phyloP scores from a whole-genome alignment of 2,113 vertebrate genomes.

The Plectropomus leopardus region DNA sequence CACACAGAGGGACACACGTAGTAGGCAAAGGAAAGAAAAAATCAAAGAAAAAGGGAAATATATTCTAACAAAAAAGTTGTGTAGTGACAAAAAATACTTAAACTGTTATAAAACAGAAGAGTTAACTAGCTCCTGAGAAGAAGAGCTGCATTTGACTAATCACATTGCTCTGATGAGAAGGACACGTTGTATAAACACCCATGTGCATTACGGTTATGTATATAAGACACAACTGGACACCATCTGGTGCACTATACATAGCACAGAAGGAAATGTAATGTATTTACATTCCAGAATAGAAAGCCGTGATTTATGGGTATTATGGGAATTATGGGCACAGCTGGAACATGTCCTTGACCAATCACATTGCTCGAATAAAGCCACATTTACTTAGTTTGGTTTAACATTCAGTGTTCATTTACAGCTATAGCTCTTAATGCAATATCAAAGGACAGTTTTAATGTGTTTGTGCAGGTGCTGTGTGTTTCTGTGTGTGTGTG shows the following conservation, averaged over 20 bases:
- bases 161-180: constrained; percentile 22
- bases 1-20: background rate
- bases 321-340: background rate
- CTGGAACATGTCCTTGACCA: constrained; percentile 1
- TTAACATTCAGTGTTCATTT: background rate
- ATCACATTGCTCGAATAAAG: background rate
- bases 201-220: no score
- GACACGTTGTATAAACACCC: background rate
- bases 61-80: background rate
- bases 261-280: background rate
- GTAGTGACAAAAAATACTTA: no score
- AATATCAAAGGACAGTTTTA: background rate
- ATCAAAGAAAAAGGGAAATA: background rate
- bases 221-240: constrained; percentile 38
- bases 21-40: background rate
- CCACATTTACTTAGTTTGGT: background rate
- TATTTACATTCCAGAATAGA: constrained; percentile 44
- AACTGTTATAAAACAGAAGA: background rate
- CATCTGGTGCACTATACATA: constrained; percentile 46
- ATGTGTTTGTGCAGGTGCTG: background rate
- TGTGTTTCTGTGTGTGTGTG: background rate
- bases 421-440: background rate
- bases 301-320: constrained; percentile 16
- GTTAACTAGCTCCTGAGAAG: background rate
- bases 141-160: constrained; percentile 18